Percentiles rank a stretch among this genome's conserved stretches.
These are phyloP conservation scores for Cotesia vestalis DNA, from an alignment of 1,140 invertebrate species.

Conservation along the genomic window DNA sequence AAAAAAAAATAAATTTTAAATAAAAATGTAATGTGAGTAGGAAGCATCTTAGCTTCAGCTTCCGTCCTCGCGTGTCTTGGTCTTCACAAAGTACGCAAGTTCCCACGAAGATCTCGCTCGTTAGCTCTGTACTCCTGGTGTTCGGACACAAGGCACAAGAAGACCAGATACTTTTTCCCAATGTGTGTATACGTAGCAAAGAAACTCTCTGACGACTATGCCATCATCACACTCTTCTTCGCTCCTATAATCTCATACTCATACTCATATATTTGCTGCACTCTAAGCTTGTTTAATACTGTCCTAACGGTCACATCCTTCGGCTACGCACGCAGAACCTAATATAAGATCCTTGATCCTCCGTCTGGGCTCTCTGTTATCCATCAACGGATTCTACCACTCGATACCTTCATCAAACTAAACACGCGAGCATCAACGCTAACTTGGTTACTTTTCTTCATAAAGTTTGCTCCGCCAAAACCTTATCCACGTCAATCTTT, in stretches of 20 bases:
- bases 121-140: neutral
- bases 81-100: slow-evolving; percentile 38
- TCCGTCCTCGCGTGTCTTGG: slow-evolving; percentile 42
- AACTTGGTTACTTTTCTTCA: too few species aligned
- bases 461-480: too few species aligned
- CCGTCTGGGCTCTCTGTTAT: neutral
- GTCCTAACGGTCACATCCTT: slow-evolving; percentile 46
- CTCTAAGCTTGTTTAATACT: slow-evolving; percentile 36
- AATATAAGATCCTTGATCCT: slow-evolving; percentile 14
- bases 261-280: neutral
- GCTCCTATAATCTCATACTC: too few species aligned
- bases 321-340: slow-evolving; percentile 42
- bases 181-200: neutral
- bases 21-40: neutral
- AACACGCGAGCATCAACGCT: too few species aligned
- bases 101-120: slow-evolving; percentile 9
- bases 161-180: neutral
- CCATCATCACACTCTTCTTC: neutral
- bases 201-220: neutral
- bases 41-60: slow-evolving; percentile 25
- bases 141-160: too few species aligned
- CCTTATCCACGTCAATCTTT: too few species aligned
- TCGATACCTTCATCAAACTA: too few species aligned
- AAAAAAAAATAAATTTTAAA: too few species aligned
- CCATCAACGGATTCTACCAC: too few species aligned